phyloP scores from a whole-genome alignment of 2,888 invertebrate genomes.

The Caprella mutica region DNA sequence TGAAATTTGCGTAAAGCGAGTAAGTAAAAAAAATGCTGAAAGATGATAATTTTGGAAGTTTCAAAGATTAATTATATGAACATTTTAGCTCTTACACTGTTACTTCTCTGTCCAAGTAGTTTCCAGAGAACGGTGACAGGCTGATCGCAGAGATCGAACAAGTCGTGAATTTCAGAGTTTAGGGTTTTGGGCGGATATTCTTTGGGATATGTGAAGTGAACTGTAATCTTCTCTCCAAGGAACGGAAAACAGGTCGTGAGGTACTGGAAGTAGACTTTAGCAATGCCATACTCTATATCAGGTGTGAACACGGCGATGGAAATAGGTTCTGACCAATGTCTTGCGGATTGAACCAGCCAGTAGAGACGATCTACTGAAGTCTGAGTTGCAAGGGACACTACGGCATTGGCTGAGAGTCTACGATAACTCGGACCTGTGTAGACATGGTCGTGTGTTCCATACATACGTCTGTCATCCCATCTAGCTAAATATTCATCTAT shows the following conservation, averaged over 20 bases:
- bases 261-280: slow-evolving; percentile 63
- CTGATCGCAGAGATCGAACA: slow-evolving; percentile 51
- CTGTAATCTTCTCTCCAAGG: slow-evolving; percentile 58
- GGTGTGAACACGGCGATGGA: slow-evolving; percentile 65
- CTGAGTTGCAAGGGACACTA: slow-evolving; percentile 69
- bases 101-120: slow-evolving; percentile 50
- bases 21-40: too few relatives aligned
- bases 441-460: slow-evolving; percentile 22
- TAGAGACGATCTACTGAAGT: slow-evolving; percentile 69
- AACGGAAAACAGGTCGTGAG: slow-evolving; percentile 61
- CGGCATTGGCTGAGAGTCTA: slow-evolving; percentile 46
- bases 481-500: slow-evolving; percentile 13
- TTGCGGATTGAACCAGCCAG: slow-evolving; percentile 63
- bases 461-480: slow-evolving; percentile 19
- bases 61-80: too few relatives aligned
- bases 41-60: too few relatives aligned
- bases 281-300: slow-evolving; percentile 54
- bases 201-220: slow-evolving; percentile 62
- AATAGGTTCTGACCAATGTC: slow-evolving; percentile 74
- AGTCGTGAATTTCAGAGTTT: slow-evolving; percentile 12
- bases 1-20: too few relatives aligned
- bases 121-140: slow-evolving; percentile 53
- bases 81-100: too few relatives aligned
- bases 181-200: slow-evolving; percentile 45
- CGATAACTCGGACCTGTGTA: slow-evolving; percentile 1